Evolutionary conservation across 2,113 vertebrate genomes (phyloP).

Genomic region (Pyxicephalus adspersus): DNA sequence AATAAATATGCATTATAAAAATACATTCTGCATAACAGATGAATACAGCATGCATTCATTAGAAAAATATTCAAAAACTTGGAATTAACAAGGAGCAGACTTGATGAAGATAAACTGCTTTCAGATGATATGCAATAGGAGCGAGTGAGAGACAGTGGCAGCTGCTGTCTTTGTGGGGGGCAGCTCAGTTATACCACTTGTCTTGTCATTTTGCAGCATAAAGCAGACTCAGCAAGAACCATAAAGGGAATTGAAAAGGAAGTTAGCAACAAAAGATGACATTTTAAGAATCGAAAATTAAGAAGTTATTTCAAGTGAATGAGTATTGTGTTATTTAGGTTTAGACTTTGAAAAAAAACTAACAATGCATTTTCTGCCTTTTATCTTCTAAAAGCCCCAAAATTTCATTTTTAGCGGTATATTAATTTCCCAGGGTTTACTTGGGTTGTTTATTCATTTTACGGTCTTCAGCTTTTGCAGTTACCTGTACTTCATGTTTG

Average conservation of each 20-base stretch:
- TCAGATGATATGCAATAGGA: slow-evolving; percentile 37
- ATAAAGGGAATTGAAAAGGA: slow-evolving; percentile 19
- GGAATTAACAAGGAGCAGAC: slow-evolving; percentile 12
- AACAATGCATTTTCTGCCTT: neutral
- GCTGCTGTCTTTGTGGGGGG: slow-evolving; percentile 54
- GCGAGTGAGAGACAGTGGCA: slow-evolving; percentile 42
- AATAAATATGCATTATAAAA: no score
- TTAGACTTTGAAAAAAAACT: slow-evolving; percentile 21
- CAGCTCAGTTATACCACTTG: slow-evolving; percentile 23
- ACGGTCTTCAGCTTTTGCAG: neutral
- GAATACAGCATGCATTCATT: neutral
- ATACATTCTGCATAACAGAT: neutral
- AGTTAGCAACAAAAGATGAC: slow-evolving; percentile 43
- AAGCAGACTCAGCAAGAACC: slow-evolving; percentile 45
- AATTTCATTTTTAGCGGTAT: neutral
- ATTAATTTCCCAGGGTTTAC: neutral
- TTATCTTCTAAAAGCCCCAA: neutral
- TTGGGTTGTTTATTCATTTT: neutral
- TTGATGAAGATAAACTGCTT: slow-evolving; percentile 53
- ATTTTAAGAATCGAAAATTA: slow-evolving; percentile 46
- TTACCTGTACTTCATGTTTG: neutral
- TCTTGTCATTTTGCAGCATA: slow-evolving; percentile 46
- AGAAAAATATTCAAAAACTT: neutral
- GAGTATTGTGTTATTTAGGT: slow-evolving; percentile 35
- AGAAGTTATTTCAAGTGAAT: slow-evolving; percentile 33